Conservation (phyloP, 2,113 vertebrate species). For the Acanthisitta chloris region DNA sequence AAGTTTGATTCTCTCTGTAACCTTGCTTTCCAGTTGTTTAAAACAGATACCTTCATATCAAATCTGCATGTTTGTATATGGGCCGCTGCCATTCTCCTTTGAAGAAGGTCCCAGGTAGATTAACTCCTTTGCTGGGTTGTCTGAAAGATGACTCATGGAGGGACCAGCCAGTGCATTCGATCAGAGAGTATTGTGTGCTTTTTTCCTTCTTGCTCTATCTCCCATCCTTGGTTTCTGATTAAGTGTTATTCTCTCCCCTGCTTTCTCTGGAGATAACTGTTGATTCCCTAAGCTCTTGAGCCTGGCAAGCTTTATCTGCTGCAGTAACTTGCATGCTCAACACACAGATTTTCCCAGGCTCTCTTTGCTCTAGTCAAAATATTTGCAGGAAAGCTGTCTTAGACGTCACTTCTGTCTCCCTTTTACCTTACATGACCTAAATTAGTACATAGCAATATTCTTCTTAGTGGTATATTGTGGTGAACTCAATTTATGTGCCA, state of each 20-base stretch:
- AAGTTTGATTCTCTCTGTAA: neutral
- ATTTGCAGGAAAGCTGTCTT: neutral
- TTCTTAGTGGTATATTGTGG: neutral
- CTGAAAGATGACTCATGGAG: neutral
- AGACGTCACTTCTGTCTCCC: neutral
- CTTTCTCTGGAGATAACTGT: neutral
- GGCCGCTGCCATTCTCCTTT: neutral
- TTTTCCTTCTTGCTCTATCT: neutral
- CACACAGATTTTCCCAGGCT: neutral
- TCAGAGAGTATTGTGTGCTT: neutral
- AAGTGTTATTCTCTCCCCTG: neutral
- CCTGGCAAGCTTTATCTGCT: neutral
- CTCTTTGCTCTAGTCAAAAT: neutral
- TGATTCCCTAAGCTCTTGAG: neutral
- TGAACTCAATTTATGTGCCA: neutral
- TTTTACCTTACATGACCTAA: constrained; percentile 31
- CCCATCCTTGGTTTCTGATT: neutral
- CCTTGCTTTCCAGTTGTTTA: neutral
- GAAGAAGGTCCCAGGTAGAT: neutral
- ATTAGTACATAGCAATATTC: neutral
- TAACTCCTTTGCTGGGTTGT: neutral
- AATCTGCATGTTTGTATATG: neutral
- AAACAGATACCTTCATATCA: neutral
- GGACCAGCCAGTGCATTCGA: neutral
- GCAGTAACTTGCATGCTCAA: neutral